These are phyloP conservation scores for Agrotis clavis DNA, from an alignment of 2,888 invertebrate genomes.

Conservation along the genomic window DNA sequence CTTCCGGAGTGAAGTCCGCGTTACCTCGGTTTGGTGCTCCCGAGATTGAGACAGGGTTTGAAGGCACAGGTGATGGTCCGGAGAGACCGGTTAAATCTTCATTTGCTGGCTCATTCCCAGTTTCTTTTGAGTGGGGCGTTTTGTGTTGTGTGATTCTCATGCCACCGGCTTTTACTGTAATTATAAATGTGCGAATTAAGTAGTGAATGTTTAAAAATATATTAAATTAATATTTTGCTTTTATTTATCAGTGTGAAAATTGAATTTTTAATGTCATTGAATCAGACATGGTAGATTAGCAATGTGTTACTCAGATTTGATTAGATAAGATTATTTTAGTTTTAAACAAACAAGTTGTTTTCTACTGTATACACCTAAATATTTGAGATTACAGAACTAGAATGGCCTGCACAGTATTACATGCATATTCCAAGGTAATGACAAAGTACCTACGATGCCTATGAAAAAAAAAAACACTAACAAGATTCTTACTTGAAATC, in stretches of 20 bases:
- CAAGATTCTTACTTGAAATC: neutral
- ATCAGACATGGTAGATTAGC: neutral
- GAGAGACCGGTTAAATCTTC: conserved; percentile 94
- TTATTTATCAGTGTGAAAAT: neutral
- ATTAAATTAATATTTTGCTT: neutral
- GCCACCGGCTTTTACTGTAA: conserved; percentile 96
- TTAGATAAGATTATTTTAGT: neutral
- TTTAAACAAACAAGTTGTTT: neutral
- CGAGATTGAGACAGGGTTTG: conserved; percentile 94
- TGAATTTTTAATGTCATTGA: neutral
- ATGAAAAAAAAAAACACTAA: neutral
- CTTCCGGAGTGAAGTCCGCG: conserved; percentile 97
- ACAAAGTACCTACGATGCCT: neutral
- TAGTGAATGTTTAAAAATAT: neutral
- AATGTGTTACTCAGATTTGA: neutral
- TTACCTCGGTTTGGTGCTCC: conserved; percentile 95
- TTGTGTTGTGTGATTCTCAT: conserved; percentile 98
- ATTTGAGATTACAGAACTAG: neutral
- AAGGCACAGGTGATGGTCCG: conserved; percentile 94
- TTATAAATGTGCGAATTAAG: neutral
- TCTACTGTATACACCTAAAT: neutral
- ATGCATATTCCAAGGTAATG: too few relatives aligned
- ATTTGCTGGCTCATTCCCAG: conserved; percentile 90
- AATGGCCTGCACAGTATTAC: neutral
- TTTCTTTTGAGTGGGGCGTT: conserved; percentile 92